Percentiles rank a stretch among this genome's conserved stretches.
Conservation (phyloP, 2,113 vertebrate species). For the Paracanthobrama guichenoti region DNA sequence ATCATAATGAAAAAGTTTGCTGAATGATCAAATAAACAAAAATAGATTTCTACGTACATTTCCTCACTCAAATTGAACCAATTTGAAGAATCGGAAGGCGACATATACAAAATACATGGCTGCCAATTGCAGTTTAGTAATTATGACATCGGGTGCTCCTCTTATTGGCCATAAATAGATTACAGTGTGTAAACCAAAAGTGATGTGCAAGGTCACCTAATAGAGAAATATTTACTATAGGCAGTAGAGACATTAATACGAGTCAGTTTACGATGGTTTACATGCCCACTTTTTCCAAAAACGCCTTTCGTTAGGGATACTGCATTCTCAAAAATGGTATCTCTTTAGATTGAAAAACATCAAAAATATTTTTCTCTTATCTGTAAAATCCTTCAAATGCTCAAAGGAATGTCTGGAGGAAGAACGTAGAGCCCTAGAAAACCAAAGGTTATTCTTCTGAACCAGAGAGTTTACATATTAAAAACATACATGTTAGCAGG, state of each 20-base stretch:
- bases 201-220: constrained; percentile 39
- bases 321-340: constrained; percentile 49
- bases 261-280: not conserved
- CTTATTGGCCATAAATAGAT: constrained; percentile 45
- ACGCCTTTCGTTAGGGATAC: constrained; percentile 21
- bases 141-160: constrained; percentile 18
- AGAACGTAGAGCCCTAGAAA: constrained; percentile 35
- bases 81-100: constrained; percentile 21
- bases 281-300: constrained; percentile 6
- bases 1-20: constrained; percentile 50
- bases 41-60: constrained; percentile 42
- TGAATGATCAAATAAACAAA: constrained; percentile 48
- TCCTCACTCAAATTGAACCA: constrained; percentile 29
- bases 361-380: constrained; percentile 30
- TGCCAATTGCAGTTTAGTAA: constrained; percentile 27
- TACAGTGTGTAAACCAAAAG: constrained; percentile 40
- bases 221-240: constrained; percentile 24
- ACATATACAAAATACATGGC: constrained; percentile 33
- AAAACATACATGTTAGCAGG: constrained; percentile 15
- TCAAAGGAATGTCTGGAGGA: constrained; percentile 58
- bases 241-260: constrained; percentile 42
- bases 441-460: constrained; percentile 34
- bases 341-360: constrained; percentile 38
- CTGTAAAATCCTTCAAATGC: constrained; percentile 47
- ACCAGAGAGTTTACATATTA: not conserved